These are phyloP conservation scores for Epinephelus lanceolatus DNA, from an alignment of 2,113 vertebrate species.

Conservation along the genomic window DNA sequence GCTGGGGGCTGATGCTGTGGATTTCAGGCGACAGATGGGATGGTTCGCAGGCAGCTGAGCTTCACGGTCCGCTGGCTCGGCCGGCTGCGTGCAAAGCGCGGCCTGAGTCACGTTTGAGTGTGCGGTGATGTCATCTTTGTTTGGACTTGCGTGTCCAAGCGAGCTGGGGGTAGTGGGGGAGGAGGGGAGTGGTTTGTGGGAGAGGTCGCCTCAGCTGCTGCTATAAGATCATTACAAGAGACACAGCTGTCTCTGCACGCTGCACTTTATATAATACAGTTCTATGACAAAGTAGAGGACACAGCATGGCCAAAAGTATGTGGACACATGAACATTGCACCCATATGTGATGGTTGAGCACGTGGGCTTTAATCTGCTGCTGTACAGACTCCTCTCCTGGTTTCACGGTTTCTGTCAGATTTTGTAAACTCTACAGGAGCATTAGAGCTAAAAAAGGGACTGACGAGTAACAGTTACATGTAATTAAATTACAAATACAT, in stretches of 20 bases:
- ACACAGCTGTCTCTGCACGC: conserved; percentile 18
- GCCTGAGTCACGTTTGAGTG: conserved; percentile 64
- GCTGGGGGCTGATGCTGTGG: conserved; percentile 40
- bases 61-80: conserved; percentile 22
- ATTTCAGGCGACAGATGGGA: conserved; percentile 67
- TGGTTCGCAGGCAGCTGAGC: conserved; percentile 50
- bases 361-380: no score
- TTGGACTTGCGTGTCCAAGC: conserved; percentile 44
- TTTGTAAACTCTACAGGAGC: no score
- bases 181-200: conserved; percentile 12
- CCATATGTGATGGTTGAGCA: background rate
- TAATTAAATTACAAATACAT: no score
- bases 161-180: background rate
- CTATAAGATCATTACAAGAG: conserved; percentile 47
- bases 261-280: conserved; percentile 21
- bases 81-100: background rate
- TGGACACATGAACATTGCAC: background rate
- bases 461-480: no score
- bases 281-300: background rate
- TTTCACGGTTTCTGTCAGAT: no score
- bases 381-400: no score
- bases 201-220: conserved; percentile 35
- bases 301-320: background rate
- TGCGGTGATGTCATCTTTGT: conserved; percentile 66
- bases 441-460: no score